Base-by-base conservation (phyloP, 2,888 invertebrate species). In the Megastigmus dorsalis region DNA sequence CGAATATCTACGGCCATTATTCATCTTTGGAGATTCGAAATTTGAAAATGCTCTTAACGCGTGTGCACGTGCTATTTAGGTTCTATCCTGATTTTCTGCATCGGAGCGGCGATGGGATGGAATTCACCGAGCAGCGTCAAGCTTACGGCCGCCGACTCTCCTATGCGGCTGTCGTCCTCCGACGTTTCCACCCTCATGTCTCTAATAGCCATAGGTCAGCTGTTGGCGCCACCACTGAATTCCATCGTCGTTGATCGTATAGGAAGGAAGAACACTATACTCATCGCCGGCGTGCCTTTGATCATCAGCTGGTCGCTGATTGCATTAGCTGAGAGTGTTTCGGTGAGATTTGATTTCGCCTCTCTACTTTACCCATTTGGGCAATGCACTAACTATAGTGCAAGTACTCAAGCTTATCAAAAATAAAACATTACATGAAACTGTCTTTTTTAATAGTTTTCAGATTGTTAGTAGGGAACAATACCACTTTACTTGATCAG, bases 81-180 rank as follows among this genome's bases (percentile, higher is more conserved):
- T 50, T 74, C 79, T 4, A 15, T 78, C 36, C 67, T 77, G 52
- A 54, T 73, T 48, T 78, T 81, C 48, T 78, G 78, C 55, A 52
- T 79, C 20, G 84, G 84, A 9, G 75, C 74, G 26, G 52, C 80
- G 2, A 23, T 80, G 13, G 84, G 83, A 63, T 84, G 84, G 84
- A 80, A 80, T 33, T 82, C 83, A 20, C 83, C 83, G 52, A 81
- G 78, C 28, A 76, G 80, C 13, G 77, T 81, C 4, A 81, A 79
- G 62, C 70, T 84, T 41, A 68, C 79, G 74, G 75, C 74, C 13
- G 72, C 80, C 15, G 81, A 80, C 30, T 83, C 83, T 1, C 79
- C 80, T 7, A 77, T 84, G 38, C 45, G 66, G 9, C 76, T 82
- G 26, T 80, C 79, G 1, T 57, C 75, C 7, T 78, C 80, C 15